Percentiles rank a stretch among this genome's conserved stretches.
These are phyloP conservation scores for Brachystomella parvula DNA, from an alignment of 1,140 invertebrate genomes.

Conservation along the genomic window DNA sequence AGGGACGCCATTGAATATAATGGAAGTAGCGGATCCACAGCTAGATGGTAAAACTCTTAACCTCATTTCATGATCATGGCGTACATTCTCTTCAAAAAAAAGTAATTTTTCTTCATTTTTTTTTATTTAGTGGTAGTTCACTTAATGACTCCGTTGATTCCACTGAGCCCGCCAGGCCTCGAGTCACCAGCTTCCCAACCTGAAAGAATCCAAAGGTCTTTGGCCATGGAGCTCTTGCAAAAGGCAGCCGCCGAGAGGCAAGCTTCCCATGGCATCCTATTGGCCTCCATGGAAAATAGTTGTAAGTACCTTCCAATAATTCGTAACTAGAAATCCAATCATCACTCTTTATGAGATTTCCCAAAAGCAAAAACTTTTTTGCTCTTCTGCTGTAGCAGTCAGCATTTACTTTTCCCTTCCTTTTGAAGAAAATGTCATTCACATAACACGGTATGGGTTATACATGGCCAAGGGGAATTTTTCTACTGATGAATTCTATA, in stretches of 20 bases:
- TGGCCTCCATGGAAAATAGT: conserved; percentile 80
- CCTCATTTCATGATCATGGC: too few relatives aligned
- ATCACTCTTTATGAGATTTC: too few relatives aligned
- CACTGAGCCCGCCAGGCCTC: conserved; percentile 62
- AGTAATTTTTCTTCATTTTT: conserved; percentile 3
- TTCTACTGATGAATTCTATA: too few relatives aligned
- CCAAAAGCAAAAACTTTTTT: conserved; percentile 21
- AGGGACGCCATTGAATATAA: conserved; percentile 51
- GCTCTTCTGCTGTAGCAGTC: conserved; percentile 3
- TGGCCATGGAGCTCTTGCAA: conserved; percentile 64
- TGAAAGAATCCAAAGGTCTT: conserved; percentile 63
- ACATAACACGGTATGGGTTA: too few relatives aligned
- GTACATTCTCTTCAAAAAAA: not conserved
- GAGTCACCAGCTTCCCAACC: conserved; percentile 71
- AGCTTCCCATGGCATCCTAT: conserved; percentile 66
- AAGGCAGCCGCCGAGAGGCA: conserved; percentile 63
- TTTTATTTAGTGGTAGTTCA: conserved; percentile 58
- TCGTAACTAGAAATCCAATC: too few relatives aligned
- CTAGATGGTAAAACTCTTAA: conserved; percentile 48
- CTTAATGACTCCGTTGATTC: conserved; percentile 74
- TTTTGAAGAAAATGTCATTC: too few relatives aligned
- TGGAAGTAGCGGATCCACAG: conserved; percentile 80
- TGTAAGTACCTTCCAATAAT: conserved; percentile 49
- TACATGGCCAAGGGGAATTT: too few relatives aligned
- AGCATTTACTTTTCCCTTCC: too few relatives aligned